Conservation (phyloP, 2,113 vertebrate genomes). For the Peromyscus polionotus region DNA sequence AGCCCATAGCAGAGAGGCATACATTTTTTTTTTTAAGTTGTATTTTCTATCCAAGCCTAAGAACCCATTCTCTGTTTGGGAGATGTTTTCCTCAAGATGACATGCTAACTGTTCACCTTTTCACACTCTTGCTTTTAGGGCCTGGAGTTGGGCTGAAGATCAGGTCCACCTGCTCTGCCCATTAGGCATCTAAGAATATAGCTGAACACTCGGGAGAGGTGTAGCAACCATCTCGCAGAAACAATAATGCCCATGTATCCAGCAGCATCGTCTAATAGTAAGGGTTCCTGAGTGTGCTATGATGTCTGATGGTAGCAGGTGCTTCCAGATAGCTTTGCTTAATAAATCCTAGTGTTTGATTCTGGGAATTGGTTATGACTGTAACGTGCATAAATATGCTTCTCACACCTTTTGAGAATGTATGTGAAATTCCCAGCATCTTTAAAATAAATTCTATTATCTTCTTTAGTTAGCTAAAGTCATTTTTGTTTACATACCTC, state of each 20-base stretch:
- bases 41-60: neutral
- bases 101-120: neutral
- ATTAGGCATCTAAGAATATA: neutral
- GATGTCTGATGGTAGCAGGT: neutral
- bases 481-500: neutral
- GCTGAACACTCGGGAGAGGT: neutral
- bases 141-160: neutral
- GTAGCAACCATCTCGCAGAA: neutral
- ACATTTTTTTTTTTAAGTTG: neutral
- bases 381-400: neutral
- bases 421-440: neutral
- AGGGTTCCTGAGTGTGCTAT: neutral
- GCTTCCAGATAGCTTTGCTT: neutral
- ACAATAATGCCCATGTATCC: neutral
- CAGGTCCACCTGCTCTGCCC: neutral
- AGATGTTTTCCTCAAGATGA: neutral
- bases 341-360: neutral
- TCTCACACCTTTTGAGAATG: neutral
- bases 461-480: neutral
- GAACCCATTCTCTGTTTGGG: neutral
- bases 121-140: neutral
- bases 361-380: neutral
- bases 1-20: neutral
- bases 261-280: neutral
- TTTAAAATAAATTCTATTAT: conserved; percentile 31